These are phyloP conservation scores for Agonopterix alstromeriana DNA, from an alignment of 2,888 invertebrate species.

Conservation along the genomic window DNA sequence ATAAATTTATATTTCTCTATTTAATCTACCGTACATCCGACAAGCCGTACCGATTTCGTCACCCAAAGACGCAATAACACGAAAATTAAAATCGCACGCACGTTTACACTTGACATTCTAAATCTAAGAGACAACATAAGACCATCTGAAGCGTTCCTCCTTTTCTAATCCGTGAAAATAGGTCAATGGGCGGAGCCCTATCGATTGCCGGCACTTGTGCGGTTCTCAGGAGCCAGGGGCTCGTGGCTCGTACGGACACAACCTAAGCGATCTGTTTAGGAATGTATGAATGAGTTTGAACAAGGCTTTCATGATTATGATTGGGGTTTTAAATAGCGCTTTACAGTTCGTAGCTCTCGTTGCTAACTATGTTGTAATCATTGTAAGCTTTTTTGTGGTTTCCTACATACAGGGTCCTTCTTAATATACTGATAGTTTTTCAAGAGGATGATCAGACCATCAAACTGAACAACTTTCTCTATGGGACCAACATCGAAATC, in stretches of 20 bases:
- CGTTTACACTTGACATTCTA: slow-evolving; percentile 10
- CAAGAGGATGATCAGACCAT: too few relatives aligned
- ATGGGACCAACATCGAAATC: too few relatives aligned
- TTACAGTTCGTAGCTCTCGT: too few relatives aligned
- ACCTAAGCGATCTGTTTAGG: not conserved
- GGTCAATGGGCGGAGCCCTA: slow-evolving; percentile 66
- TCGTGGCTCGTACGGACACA: not conserved
- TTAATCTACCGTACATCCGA: too few relatives aligned
- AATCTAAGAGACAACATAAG: slow-evolving; percentile 8
- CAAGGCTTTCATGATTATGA: too few relatives aligned
- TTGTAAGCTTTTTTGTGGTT: too few relatives aligned
- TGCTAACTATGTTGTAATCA: too few relatives aligned
- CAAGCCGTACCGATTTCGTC: not conserved
- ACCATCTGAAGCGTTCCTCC: slow-evolving; percentile 10
- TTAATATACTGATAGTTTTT: too few relatives aligned
- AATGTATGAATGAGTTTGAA: slow-evolving; percentile 6
- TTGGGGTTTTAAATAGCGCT: too few relatives aligned
- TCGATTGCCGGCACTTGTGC: slow-evolving; percentile 63
- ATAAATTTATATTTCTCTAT: too few relatives aligned
- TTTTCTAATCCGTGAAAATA: slow-evolving; percentile 53
- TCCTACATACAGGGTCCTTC: too few relatives aligned
- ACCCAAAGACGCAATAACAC: not conserved
- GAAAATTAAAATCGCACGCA: not conserved
- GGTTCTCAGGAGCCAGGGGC: slow-evolving; percentile 32
- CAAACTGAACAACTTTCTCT: too few relatives aligned